Conservation (phyloP, 2,888 invertebrate species). For the Melieria picta region DNA sequence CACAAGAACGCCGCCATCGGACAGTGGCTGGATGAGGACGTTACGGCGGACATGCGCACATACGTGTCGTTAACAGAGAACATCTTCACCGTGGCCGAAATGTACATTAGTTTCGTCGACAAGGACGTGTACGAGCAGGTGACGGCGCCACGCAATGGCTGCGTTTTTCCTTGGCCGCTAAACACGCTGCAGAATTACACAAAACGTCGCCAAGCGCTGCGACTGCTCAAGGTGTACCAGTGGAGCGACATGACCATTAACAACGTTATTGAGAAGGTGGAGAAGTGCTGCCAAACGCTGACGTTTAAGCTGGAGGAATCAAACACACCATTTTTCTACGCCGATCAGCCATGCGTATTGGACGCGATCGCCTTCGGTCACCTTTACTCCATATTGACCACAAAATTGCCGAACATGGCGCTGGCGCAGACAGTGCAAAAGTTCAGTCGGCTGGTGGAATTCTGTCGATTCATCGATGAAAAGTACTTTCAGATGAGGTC, state of each 20-base stretch:
- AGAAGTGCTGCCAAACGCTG: conserved; percentile 85
- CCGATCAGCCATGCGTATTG: conserved; percentile 87
- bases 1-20: conserved; percentile 85
- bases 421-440: conserved; percentile 83
- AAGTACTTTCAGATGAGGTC: conserved; percentile 72
- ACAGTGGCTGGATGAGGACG: conserved; percentile 74
- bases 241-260: conserved; percentile 85
- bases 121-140: conserved; percentile 81
- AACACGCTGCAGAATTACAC: conserved; percentile 82
- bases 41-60: conserved; percentile 91
- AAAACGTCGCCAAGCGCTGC: conserved; percentile 76
- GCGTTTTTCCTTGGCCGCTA: conserved; percentile 93
- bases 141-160: conserved; percentile 86
- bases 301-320: conserved; percentile 84
- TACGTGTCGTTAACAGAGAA: conserved; percentile 91
- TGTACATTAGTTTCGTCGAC: conserved; percentile 88
- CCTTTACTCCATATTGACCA: conserved; percentile 93
- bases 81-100: conserved; percentile 89
- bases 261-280: conserved; percentile 78
- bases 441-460: conserved; percentile 80
- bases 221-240: conserved; percentile 79
- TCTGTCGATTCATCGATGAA: conserved; percentile 86
- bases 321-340: conserved; percentile 77
- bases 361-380: conserved; percentile 98
- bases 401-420: conserved; percentile 82